phyloP scores from a whole-genome alignment of 1,140 invertebrate species.

The Monochamus saltuarius region DNA sequence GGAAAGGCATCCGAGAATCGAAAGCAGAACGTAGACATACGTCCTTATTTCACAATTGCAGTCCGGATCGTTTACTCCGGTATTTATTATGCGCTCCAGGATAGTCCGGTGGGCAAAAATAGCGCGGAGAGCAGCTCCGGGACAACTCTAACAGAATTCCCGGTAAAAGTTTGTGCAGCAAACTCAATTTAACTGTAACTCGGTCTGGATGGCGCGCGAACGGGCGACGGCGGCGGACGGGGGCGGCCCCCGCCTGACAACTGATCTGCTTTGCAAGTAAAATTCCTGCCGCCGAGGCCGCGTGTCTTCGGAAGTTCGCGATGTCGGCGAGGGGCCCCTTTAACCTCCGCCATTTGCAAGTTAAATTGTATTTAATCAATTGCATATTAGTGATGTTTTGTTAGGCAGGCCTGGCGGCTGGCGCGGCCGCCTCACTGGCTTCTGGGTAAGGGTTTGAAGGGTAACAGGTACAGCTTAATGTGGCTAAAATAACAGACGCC shows the following conservation, averaged over 20 bases:
- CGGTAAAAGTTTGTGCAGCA: conserved; percentile 23
- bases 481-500: no score
- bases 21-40: no score
- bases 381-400: conserved; percentile 28
- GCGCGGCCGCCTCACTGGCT: no score
- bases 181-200: conserved; percentile 38
- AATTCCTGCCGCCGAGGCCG: conserved; percentile 22
- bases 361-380: conserved; percentile 28
- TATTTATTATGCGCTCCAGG: no score
- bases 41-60: no score
- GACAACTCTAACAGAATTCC: conserved; percentile 30
- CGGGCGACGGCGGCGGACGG: conserved; percentile 10
- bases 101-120: no score
- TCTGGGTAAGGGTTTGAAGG: no score
- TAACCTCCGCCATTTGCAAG: conserved; percentile 23
- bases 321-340: conserved; percentile 11
- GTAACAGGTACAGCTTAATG: no score
- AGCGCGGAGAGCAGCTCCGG: not conserved
- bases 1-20: no score
- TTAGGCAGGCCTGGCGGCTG: not conserved
- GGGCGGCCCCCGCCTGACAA: conserved; percentile 23
- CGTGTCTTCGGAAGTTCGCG: conserved; percentile 28
- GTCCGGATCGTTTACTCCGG: no score
- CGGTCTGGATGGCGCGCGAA: conserved; percentile 24
- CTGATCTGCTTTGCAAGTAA: conserved; percentile 37